These are phyloP conservation scores for Glyphotaelius pellucidus DNA, from an alignment of 2,888 invertebrate species.

Conservation along the genomic window DNA sequence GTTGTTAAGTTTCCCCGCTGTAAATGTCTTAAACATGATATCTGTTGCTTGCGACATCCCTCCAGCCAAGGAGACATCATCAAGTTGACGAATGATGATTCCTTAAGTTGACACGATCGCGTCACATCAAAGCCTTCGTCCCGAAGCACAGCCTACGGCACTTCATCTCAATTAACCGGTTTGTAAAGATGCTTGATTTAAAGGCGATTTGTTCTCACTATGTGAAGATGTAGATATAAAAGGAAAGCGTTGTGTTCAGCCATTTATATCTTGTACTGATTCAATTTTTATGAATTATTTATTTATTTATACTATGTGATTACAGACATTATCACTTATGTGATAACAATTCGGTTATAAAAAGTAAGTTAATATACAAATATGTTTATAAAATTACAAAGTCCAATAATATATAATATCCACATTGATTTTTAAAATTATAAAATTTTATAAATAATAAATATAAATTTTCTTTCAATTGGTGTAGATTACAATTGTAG, in stretches of 20 bases:
- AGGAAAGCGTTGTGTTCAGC: background rate
- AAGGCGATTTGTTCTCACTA: background rate
- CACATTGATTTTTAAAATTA: too few species aligned
- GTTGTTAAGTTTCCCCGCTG: background rate
- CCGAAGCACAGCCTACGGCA: background rate
- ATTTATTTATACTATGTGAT: too few species aligned
- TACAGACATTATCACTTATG: too few species aligned
- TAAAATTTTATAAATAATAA: too few species aligned
- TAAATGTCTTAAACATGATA: background rate
- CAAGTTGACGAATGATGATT: slow-evolving; percentile 2
- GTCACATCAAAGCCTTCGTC: background rate
- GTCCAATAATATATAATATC: too few species aligned
- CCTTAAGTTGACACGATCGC: background rate
- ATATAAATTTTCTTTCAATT: too few species aligned
- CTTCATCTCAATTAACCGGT: background rate
- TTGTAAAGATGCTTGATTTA: background rate
- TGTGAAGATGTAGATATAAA: background rate
- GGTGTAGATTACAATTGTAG: too few species aligned
- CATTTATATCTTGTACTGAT: background rate
- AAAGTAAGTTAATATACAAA: too few species aligned
- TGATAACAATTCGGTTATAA: too few species aligned
- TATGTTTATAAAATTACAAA: too few species aligned
- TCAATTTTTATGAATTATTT: too few species aligned
- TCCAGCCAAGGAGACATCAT: background rate
- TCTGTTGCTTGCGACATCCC: background rate